Conservation (phyloP, 2,888 invertebrate genomes). For the Listrodromus nycthemerus region DNA sequence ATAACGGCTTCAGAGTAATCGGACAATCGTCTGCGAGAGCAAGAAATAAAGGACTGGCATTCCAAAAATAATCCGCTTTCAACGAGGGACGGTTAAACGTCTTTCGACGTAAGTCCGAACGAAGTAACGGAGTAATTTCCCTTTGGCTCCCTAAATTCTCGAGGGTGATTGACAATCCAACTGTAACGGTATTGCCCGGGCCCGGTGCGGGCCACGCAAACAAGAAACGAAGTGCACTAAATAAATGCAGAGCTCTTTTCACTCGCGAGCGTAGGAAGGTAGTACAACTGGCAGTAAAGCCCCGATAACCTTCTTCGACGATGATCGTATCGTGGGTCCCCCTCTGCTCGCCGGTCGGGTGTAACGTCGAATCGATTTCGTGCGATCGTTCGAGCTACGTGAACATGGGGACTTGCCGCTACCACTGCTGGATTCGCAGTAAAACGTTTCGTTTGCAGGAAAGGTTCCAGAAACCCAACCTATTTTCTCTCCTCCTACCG, state of each 20-base stretch:
- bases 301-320: constrained; percentile 49
- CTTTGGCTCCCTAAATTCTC: neutral
- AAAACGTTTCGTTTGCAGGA: constrained; percentile 58
- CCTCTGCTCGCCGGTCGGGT: constrained; percentile 27
- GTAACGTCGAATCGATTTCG: constrained; percentile 63
- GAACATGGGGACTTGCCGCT: constrained; percentile 21
- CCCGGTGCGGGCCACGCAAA: neutral
- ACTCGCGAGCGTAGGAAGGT: constrained; percentile 10
- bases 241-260: constrained; percentile 22
- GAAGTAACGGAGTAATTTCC: neutral
- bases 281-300: constrained; percentile 36
- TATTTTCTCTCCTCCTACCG: neutral
- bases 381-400: constrained; percentile 52
- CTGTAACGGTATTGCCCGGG: constrained; percentile 20
- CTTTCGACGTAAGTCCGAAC: neutral
- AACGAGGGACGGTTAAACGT: neutral
- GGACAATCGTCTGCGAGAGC: constrained; percentile 1
- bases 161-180: constrained; percentile 13
- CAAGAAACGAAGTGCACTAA: constrained; percentile 3
- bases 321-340: constrained; percentile 52
- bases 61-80: neutral
- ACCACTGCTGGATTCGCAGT: constrained; percentile 45
- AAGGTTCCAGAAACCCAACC: constrained; percentile 8
- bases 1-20: neutral
- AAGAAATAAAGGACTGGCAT: neutral